Conservation (phyloP, 2,888 invertebrate species). For the Celastrina argiolus region DNA sequence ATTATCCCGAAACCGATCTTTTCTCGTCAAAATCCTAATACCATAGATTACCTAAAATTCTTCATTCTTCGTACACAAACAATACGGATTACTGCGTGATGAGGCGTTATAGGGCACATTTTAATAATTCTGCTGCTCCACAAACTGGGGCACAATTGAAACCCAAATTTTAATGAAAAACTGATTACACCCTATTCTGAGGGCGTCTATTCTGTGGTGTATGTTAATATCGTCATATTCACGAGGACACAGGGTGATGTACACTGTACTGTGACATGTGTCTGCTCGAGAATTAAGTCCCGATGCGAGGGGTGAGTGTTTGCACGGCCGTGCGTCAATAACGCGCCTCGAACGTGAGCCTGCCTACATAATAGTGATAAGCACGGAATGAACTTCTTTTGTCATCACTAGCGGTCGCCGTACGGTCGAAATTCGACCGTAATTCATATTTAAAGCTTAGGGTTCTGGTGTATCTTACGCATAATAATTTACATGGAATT, state of each 20-base stretch:
- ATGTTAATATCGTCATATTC: constrained; percentile 65
- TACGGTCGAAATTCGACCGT: too few relatives aligned
- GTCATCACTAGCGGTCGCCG: too few relatives aligned
- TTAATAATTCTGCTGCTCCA: constrained; percentile 15
- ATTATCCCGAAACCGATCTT: not conserved
- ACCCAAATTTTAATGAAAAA: constrained; percentile 71
- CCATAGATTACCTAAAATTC: not conserved
- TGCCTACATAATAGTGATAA: constrained; percentile 24
- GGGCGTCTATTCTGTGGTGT: constrained; percentile 57
- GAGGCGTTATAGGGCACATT: not conserved
- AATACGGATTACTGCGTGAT: not conserved
- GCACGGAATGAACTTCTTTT: constrained; percentile 5
- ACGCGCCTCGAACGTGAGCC: constrained; percentile 3
- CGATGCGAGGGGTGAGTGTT: constrained; percentile 44
- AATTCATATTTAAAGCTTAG: too few relatives aligned
- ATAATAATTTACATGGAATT: too few relatives aligned
- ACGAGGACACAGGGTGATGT: constrained; percentile 57
- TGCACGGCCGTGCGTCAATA: constrained; percentile 21
- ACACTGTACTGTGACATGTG: constrained; percentile 67
- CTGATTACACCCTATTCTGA: constrained; percentile 67
- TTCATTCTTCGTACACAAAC: not conserved
- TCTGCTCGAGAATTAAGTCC: constrained; percentile 66
- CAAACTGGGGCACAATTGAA: constrained; percentile 27
- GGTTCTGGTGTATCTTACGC: too few relatives aligned
- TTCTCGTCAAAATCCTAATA: not conserved